Percentiles rank a stretch among this genome's conserved stretches.
These are phyloP conservation scores for Nebria brevicollis DNA, from an alignment of 2,888 invertebrate genomes.

Conservation along the genomic window DNA sequence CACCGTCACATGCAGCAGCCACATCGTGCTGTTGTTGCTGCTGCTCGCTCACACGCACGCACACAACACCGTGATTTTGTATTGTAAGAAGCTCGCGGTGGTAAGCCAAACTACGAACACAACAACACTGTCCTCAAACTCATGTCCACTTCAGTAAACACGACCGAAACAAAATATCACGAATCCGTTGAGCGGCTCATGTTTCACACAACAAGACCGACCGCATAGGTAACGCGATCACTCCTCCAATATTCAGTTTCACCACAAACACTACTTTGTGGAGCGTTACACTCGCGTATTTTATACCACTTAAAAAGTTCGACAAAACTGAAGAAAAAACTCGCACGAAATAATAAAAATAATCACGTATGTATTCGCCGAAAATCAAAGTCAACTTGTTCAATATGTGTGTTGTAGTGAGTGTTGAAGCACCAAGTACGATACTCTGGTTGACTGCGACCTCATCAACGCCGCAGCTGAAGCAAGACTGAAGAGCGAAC, in stretches of 20 bases:
- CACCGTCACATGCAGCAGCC: constrained; percentile 63
- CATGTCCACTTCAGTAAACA: constrained; percentile 36
- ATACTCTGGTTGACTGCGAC: constrained; percentile 40
- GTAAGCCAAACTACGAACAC: constrained; percentile 29
- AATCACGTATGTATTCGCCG: not conserved
- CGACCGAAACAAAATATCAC: constrained; percentile 27
- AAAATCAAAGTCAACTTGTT: not conserved
- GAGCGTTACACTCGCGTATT: too few species aligned
- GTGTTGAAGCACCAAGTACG: not conserved
- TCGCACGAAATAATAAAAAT: not conserved
- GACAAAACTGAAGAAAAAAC: not conserved
- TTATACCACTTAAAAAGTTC: not conserved
- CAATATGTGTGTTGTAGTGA: not conserved
- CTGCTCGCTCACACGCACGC: constrained; percentile 57
- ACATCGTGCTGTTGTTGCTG: constrained; percentile 61
- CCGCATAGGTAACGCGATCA: constrained; percentile 1
- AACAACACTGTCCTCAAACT: constrained; percentile 44
- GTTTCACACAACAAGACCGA: constrained; percentile 11
- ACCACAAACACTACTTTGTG: not conserved
- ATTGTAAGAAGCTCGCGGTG: not conserved
- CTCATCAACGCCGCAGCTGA: constrained; percentile 51
- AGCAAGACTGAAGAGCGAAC: constrained; percentile 57
- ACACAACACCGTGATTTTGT: constrained; percentile 43
- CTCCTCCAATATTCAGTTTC: not conserved
- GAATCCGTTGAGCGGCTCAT: constrained; percentile 25